Evolutionary conservation across 2,888 invertebrate genomes (phyloP).

Genomic region (Cephus sareptanus): DNA sequence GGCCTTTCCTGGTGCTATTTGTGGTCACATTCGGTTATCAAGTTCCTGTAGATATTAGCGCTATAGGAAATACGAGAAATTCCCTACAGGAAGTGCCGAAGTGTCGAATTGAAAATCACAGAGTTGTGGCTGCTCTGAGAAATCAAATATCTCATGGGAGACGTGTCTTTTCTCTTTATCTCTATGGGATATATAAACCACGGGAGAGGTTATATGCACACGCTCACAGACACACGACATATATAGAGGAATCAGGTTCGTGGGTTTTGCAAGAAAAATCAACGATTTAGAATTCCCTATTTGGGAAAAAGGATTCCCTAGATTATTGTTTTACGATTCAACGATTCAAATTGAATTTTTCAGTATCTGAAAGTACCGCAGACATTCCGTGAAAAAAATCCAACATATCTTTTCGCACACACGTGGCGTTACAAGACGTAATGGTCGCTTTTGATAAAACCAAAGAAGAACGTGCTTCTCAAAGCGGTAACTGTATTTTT

Average conservation of each 20-base stretch:
- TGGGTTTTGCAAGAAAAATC: background rate
- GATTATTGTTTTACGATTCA: background rate
- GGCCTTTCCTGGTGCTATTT: background rate
- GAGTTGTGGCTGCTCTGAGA: background rate
- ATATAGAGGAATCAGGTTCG: background rate
- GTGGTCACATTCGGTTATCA: background rate
- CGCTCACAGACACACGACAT: background rate
- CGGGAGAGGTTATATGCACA: background rate
- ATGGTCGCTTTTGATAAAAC: too few species aligned
- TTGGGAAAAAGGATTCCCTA: background rate
- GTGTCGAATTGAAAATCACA: background rate
- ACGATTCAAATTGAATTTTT: background rate
- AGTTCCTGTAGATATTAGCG: background rate
- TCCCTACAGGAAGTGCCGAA: background rate
- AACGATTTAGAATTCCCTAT: background rate
- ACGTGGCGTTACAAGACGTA: too few species aligned
- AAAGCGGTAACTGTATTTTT: too few species aligned
- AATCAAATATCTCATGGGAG: background rate
- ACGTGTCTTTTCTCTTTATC: background rate
- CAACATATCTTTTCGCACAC: background rate
- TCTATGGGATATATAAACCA: background rate
- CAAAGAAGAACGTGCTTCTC: too few species aligned
- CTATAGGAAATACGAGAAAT: background rate
- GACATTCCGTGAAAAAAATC: background rate
- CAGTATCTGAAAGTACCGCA: background rate